Conservation (phyloP, 30 jellyfish, hydroid and myxozoan species). For the Morbakka virulenta region DNA sequence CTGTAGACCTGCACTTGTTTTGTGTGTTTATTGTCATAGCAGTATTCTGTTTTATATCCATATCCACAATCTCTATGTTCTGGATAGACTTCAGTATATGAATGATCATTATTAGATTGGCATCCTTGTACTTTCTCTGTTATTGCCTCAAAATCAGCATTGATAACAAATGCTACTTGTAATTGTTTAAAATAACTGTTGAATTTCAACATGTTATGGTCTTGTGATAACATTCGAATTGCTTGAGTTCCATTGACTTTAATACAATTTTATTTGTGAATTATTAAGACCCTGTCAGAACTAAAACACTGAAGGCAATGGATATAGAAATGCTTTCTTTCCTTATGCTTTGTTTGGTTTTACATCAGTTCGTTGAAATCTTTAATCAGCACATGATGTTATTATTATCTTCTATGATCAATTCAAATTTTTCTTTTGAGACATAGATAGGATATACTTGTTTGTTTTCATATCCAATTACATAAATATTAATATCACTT, state of each 20-base stretch:
- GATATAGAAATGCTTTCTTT: conserved; percentile 4
- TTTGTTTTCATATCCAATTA: too few species aligned
- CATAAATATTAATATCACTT: conserved; percentile 17
- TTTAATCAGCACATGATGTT: too few species aligned
- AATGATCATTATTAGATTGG: too few species aligned
- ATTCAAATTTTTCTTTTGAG: conserved; percentile 25
- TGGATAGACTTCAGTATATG: too few species aligned
- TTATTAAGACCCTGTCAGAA: conserved; percentile 4
- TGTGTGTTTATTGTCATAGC: conserved; percentile 3
- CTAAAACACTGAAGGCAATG: too few species aligned
- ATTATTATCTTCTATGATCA: conserved; percentile 3
- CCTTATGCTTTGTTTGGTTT: conserved; percentile 19
- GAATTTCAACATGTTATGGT: conserved; percentile 4
- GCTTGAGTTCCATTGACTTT: conserved; percentile 39
- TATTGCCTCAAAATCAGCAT: conserved; percentile 55
- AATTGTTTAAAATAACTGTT: conserved; percentile 9
- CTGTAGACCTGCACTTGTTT: conserved; percentile 19
- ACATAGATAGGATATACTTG: too few species aligned
- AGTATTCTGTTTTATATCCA: too few species aligned
- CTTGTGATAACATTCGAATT: conserved; percentile 9
- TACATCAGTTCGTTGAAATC: too few species aligned
- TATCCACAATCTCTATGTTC: conserved; percentile 41
- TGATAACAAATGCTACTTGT: conserved; percentile 38
- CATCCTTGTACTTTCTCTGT: too few species aligned
- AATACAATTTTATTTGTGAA: conserved; percentile 26